Conservation (phyloP, 2,113 vertebrate species). For the Pomatostomus ruficeps region DNA sequence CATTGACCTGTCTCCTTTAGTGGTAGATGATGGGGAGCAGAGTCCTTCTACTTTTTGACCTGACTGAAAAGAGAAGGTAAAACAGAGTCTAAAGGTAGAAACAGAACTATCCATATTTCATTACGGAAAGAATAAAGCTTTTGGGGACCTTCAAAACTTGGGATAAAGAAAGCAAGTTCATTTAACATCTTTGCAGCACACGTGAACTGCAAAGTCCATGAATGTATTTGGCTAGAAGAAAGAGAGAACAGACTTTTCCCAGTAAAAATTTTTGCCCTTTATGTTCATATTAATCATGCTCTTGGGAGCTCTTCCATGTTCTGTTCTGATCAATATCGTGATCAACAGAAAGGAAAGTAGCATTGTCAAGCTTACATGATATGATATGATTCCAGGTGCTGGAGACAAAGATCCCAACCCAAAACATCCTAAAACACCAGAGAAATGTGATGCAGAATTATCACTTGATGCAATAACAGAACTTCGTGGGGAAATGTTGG, state of each 20-base stretch:
- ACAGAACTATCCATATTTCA: neutral
- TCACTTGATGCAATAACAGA: constrained; percentile 85
- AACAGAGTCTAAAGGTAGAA: neutral
- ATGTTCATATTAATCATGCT: neutral
- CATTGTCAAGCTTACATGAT: neutral
- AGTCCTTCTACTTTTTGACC: neutral
- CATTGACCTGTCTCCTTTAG: neutral
- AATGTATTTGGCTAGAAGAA: neutral
- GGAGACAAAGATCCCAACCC: constrained; percentile 71
- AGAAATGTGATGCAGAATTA: constrained; percentile 82
- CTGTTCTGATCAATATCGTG: neutral
- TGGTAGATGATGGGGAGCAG: fast-evolving
- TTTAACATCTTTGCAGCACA: neutral
- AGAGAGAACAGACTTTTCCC: neutral
- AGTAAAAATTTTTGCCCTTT: neutral
- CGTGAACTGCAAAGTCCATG: neutral
- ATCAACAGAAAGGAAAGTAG: neutral
- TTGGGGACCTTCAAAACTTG: neutral
- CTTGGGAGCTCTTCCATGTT: neutral
- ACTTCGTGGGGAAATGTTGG: constrained; percentile 83
- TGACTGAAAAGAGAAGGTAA: neutral
- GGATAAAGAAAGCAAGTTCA: neutral
- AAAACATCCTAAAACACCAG: constrained; percentile 79
- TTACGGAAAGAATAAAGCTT: neutral
- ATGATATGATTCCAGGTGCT: constrained; percentile 55